These are phyloP conservation scores for Netta rufina DNA, from an alignment of 2,797 vertebrate species.

Conservation along the genomic window DNA sequence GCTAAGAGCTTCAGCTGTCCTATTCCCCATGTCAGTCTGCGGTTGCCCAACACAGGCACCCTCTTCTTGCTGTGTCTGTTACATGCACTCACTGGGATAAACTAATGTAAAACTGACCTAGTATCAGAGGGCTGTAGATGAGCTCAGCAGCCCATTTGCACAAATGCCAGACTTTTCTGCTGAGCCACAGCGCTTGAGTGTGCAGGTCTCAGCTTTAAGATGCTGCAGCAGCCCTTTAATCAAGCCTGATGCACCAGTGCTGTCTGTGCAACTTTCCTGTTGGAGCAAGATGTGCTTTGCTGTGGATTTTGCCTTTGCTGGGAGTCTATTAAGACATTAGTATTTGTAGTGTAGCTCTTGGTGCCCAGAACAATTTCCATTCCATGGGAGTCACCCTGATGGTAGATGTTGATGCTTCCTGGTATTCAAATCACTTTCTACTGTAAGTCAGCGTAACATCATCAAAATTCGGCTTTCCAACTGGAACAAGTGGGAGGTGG, in stretches of 20 bases:
- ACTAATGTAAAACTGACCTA: neutral
- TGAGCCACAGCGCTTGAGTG: neutral
- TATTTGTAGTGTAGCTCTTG: neutral
- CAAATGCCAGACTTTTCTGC: neutral
- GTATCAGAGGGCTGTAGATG: neutral
- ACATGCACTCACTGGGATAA: neutral
- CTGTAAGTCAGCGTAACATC: neutral
- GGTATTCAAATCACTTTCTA: neutral
- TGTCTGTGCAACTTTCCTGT: neutral
- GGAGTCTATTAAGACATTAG: rapidly evolving
- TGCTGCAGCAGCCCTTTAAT: neutral
- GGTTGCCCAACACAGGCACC: neutral
- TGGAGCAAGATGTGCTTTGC: neutral
- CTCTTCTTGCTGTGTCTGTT: rapidly evolving
- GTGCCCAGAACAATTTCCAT: neutral
- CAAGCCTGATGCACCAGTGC: rapidly evolving
- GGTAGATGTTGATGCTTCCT: neutral
- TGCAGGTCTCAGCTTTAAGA: neutral
- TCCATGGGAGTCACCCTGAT: neutral
- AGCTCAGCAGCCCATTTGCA: neutral
- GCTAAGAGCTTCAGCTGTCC: neutral
- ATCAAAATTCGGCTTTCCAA: neutral
- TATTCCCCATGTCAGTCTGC: rapidly evolving
- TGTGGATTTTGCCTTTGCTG: neutral
- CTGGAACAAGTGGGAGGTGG: neutral